Base-by-base conservation (phyloP, 2,888 invertebrate species). In the Bellardia bayeri region DNA sequence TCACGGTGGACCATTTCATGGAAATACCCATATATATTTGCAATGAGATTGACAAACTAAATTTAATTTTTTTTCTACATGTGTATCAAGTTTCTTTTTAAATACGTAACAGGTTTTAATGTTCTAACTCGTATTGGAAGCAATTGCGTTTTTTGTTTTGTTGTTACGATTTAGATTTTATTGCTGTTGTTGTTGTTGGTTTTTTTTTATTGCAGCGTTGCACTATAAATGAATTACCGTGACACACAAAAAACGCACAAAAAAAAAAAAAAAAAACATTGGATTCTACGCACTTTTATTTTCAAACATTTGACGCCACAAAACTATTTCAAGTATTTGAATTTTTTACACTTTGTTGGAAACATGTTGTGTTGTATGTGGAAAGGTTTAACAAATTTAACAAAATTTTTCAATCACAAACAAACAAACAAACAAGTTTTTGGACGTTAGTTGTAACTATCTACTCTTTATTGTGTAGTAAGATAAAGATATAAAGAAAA, bases 221-320 rank as follows among this genome's bases (percentile, higher is more conserved):
- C 68, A 80, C 74, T 75, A 80, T 54, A 45, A 75, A 76, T 81
- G 80, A 75, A 85, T 85, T 81, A 37, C 85, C 85, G 63, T 85
- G 85, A 85, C 85, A 80, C 75, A 63, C 76, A 75, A 80, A 63
- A 56, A 49, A 49, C 37, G 16, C 2, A 42, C n/a, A 45, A 83
- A 66, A n/a, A n/a, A n/a, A n/a, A n/a, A n/a, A n/a, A n/a, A n/a
- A n/a, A n/a, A n/a, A 33, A 42, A 58, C 74, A 75, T 63, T 85
- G 51, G n/a, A 75, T 69, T 80, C 63, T 85, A 85, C 85, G 85
- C 80, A 85, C 80, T 76, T 85, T 81, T 79, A 16, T 66, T 68
- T 82, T 51, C 56, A 63, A 23, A 56, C 11, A 42, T 30, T 74
- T 79, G 85, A 85, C 87, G 87, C 85, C 82, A 85, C 42, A 78